A percentile compares a stretch with the other conserved stretches of the same genome.
phyloP scores from a whole-genome alignment of 2,888 invertebrate genomes.

The Dicyrtomina minuta region DNA sequence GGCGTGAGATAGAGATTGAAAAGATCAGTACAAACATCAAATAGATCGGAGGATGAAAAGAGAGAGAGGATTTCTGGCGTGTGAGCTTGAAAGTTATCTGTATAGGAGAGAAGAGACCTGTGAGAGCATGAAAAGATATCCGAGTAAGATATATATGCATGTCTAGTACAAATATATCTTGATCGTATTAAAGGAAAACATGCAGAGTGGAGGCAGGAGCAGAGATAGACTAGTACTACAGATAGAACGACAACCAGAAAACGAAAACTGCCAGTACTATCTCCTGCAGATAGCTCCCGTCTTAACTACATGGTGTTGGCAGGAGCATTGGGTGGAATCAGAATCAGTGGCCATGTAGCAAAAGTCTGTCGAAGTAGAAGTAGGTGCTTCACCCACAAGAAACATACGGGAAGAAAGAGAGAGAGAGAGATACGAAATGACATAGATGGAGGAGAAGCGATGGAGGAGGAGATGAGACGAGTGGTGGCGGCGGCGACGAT shows the following conservation, averaged over 20 bases:
- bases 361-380: too few relatives aligned
- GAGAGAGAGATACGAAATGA: constrained; percentile 21
- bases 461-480: constrained; percentile 37
- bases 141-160: not conserved
- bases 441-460: constrained; percentile 29
- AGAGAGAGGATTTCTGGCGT: constrained; percentile 18
- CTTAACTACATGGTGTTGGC: not conserved
- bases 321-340: too few relatives aligned
- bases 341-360: too few relatives aligned
- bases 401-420: too few relatives aligned
- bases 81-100: constrained; percentile 18
- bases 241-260: not conserved
- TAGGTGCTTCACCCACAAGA: too few relatives aligned
- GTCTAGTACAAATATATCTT: not conserved
- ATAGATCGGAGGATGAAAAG: constrained; percentile 30
- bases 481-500: constrained; percentile 31
- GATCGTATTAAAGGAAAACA: not conserved
- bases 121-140: constrained; percentile 24
- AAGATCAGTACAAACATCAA: constrained; percentile 33
- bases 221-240: not conserved
- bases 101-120: constrained; percentile 32
- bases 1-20: constrained; percentile 52
- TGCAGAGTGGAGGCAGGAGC: not conserved
- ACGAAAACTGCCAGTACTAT: not conserved
- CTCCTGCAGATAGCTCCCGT: not conserved